Conservation (phyloP, 2,888 invertebrate species). For the Dolichomitus sp. region DNA sequence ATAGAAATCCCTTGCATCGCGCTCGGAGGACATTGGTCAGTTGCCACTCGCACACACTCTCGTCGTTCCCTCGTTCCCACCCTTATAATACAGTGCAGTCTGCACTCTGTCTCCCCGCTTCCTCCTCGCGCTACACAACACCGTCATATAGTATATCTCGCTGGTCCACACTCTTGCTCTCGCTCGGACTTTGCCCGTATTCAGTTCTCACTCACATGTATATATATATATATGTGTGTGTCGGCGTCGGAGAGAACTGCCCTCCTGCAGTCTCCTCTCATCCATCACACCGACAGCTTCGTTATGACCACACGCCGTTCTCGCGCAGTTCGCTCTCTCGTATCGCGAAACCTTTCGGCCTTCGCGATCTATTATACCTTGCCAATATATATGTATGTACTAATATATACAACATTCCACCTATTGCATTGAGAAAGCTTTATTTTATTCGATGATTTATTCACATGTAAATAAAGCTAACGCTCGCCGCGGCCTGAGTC, state of each 20-base stretch:
- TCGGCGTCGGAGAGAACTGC: constrained; percentile 66
- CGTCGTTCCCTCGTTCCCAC: constrained; percentile 49
- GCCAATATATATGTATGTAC: constrained; percentile 50
- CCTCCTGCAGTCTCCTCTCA: constrained; percentile 77
- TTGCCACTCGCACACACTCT: constrained; percentile 50
- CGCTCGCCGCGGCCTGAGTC: no score
- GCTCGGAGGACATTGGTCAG: constrained; percentile 75
- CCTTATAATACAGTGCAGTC: constrained; percentile 53
- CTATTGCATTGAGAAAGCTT: no score
- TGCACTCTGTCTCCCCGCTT: constrained; percentile 28
- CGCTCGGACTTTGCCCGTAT: constrained; percentile 73
- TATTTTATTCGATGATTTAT: no score
- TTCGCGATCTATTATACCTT: constrained; percentile 78
- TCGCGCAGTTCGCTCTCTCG: constrained; percentile 43
- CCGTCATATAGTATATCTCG: constrained; percentile 15
- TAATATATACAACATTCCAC: constrained; percentile 7
- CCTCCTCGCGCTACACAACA: constrained; percentile 10
- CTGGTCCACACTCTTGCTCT: constrained; percentile 61
- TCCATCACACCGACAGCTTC: constrained; percentile 84
- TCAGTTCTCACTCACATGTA: constrained; percentile 26
- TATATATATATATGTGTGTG: not conserved
- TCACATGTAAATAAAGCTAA: no score
- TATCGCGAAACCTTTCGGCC: constrained; percentile 77
- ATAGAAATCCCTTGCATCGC: constrained; percentile 62
- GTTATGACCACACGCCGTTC: constrained; percentile 81